Evolutionary conservation across 1,140 invertebrate genomes (phyloP), one percentile per base, ranked within the genome.

Genomic region (Psilanteris sp.): DNA sequence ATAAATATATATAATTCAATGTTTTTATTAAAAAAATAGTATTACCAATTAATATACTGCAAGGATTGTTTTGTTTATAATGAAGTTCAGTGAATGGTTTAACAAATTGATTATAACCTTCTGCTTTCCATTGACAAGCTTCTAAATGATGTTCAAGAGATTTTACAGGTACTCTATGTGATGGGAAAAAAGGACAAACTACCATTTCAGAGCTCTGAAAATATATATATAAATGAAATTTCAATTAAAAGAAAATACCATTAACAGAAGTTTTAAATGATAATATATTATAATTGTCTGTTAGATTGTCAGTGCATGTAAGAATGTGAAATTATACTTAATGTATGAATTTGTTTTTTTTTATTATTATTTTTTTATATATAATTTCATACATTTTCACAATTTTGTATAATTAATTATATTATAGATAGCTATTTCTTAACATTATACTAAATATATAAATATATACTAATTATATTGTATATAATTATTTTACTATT

Each of bases 61-160:
- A 82, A 32, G 71, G 29, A 57, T 71, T 34, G 24, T 79, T 54
- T 7, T 37, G 8, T 6, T 75, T 10, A 3, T 20, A 3, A 6
- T 41, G 52, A 27, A 87, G 76, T 44, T 88, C 85, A 1, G 90
- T 89, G 20, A 91, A 76, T 43, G 88, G 87, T 7, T 86, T 22
- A 43, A 89, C 88, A 1, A 84, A 62, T 48, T 81, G 43, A 16
- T 68, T 48, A 68, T 91, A 91, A 50, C 89, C 89, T 72, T 89
- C 85, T 6, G 81, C 79, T 78, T 84, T 89, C 82, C 90, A 85
- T 39, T 84, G 82, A 79, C 90, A 91, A 39, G 62, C 79, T 24
- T 86, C 59, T 1, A 90, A 50, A 81, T 91, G 90, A 27, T 83
- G 64, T 29, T 87, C 81, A 2, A 88, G 57, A 16, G 43, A 81